Conservation (phyloP, 2,797 vertebrate genomes). For the Molossus alvarezi region DNA sequence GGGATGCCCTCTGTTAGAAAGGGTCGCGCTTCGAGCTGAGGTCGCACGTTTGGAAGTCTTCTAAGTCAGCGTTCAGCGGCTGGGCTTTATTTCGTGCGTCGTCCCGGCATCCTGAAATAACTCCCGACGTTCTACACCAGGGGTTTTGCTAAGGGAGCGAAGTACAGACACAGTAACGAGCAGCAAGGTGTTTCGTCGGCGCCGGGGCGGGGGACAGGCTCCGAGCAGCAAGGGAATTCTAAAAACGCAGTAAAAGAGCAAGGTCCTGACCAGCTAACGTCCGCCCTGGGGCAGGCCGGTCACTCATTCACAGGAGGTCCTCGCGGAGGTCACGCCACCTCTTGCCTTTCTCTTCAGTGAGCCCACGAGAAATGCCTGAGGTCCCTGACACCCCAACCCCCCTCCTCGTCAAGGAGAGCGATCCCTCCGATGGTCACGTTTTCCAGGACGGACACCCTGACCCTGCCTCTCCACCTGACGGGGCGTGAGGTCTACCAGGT, state of each 20-base stretch:
- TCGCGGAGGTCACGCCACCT: rapidly evolving
- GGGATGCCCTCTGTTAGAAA: neutral
- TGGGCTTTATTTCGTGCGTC: neutral
- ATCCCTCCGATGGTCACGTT: rapidly evolving
- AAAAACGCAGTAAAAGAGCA: neutral
- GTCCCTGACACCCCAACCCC: rapidly evolving
- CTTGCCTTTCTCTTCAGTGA: neutral
- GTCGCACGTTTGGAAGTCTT: neutral
- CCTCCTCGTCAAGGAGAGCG: rapidly evolving
- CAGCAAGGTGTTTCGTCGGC: neutral
- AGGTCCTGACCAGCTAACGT: rapidly evolving
- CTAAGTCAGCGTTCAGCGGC: neutral
- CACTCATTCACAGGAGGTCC: rapidly evolving
- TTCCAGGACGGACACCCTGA: too few species aligned
- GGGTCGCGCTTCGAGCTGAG: neutral
- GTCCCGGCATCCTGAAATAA: neutral
- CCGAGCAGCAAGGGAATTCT: neutral
- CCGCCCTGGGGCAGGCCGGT: rapidly evolving
- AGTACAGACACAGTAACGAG: neutral
- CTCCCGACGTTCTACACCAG: neutral
- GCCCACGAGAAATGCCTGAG: too few species aligned
- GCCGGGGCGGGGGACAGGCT: neutral
- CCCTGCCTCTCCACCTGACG: rapidly evolving
- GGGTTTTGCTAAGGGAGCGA: neutral
- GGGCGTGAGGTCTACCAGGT: too few species aligned